Percentiles rank a stretch among this genome's conserved stretches.
Conservation (phyloP, 2,113 vertebrate species). For the Dinomys branickii region DNA sequence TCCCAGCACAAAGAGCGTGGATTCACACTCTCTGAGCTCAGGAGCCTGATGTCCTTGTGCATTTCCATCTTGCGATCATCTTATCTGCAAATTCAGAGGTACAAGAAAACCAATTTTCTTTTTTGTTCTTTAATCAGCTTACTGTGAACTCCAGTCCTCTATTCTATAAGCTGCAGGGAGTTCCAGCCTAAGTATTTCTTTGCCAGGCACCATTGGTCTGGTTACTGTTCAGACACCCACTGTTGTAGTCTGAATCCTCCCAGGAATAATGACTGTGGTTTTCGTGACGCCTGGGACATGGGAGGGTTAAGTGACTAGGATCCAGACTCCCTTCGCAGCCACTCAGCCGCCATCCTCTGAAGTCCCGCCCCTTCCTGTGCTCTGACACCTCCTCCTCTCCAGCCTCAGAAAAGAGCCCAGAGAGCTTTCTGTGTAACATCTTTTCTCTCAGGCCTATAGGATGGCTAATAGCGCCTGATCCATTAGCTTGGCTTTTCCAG, state of each 20-base stretch:
- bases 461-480: background rate
- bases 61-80: background rate
- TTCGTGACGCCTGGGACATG: background rate
- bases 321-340: background rate
- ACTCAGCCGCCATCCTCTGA: background rate
- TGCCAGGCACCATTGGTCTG: background rate
- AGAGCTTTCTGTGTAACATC: background rate
- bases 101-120: background rate
- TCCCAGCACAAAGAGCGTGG: background rate
- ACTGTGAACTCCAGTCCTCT: conserved; percentile 9
- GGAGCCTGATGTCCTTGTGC: background rate
- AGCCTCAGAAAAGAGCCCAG: background rate
- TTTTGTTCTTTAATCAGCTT: conserved; percentile 35
- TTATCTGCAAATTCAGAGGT: background rate
- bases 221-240: background rate
- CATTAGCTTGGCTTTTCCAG: background rate
- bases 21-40: background rate
- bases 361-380: background rate
- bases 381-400: background rate
- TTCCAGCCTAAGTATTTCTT: background rate
- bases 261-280: background rate
- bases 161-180: background rate
- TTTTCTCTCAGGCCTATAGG: background rate
- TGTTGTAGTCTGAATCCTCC: background rate
- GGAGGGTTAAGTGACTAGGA: background rate